Conservation (phyloP, 1,140 invertebrate species). For the Drosophila pectinifera region DNA sequence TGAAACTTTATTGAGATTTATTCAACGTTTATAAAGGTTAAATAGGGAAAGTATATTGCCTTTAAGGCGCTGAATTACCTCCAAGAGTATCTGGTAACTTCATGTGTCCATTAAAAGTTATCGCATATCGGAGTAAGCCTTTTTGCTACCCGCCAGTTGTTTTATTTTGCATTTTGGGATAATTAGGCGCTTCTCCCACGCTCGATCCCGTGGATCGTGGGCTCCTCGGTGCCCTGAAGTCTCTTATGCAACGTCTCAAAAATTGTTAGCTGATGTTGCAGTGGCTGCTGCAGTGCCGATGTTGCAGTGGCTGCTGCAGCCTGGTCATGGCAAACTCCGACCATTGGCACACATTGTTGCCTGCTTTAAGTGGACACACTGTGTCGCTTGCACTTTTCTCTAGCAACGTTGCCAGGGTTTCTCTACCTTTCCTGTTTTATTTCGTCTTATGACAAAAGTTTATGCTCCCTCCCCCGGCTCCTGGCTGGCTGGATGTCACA, state of each 20-base stretch:
- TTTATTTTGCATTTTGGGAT: constrained; percentile 36
- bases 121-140: constrained; percentile 23
- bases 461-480: background rate
- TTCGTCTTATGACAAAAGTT: constrained; percentile 43
- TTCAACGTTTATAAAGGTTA: no score
- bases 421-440: constrained; percentile 38
- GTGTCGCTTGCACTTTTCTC: constrained; percentile 54
- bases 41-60: background rate
- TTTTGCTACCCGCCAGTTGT: constrained; percentile 14
- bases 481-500: constrained; percentile 44
- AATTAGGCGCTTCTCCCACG: constrained; percentile 48
- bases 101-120: constrained; percentile 30
- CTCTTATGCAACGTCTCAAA: constrained; percentile 56
- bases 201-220: constrained; percentile 30
- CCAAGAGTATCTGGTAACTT: background rate
- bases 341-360: constrained; percentile 59
- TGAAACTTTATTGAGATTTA: no score
- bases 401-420: constrained; percentile 44
- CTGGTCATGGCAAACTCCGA: constrained; percentile 18
- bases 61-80: background rate
- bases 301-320: constrained; percentile 21
- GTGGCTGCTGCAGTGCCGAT: constrained; percentile 1
- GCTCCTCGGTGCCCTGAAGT: constrained; percentile 26
- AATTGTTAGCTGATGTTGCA: constrained; percentile 37
- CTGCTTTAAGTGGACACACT: constrained; percentile 66